These are phyloP conservation scores for Bubo bubo DNA, from an alignment of 2,113 vertebrate genomes.

Conservation along the genomic window DNA sequence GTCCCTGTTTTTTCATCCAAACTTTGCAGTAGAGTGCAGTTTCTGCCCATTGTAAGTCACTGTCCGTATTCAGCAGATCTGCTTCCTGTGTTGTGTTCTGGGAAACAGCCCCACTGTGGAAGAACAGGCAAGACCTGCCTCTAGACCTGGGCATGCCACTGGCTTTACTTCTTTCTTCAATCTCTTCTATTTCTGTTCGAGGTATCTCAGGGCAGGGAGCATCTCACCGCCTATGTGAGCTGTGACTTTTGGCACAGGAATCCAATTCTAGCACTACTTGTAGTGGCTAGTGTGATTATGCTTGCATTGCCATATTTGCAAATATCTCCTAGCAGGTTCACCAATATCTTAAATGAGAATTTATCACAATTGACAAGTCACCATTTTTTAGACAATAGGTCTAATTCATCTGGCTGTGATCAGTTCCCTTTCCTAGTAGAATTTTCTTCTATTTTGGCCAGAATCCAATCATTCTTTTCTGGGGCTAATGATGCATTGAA, in stretches of 20 bases:
- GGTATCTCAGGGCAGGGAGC: not conserved
- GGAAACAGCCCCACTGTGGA: not conserved
- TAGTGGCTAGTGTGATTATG: not conserved
- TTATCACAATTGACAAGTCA: not conserved
- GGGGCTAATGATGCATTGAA: constrained; percentile 13
- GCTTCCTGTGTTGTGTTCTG: not conserved
- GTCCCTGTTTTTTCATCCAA: not conserved
- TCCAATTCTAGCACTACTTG: not conserved
- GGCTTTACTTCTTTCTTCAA: not conserved
- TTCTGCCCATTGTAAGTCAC: not conserved
- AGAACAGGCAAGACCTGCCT: not conserved
- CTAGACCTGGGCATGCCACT: not conserved
- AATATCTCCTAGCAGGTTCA: not conserved
- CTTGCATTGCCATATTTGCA: not conserved
- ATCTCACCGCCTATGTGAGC: not conserved
- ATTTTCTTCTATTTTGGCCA: not conserved
- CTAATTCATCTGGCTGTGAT: not conserved
- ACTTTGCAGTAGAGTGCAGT: rapidly evolving
- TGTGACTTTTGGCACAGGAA: not conserved
- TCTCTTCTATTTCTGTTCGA: not conserved
- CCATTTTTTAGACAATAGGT: not conserved
- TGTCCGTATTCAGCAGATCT: not conserved
- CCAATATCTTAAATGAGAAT: not conserved
- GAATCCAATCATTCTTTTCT: constrained; percentile 13
- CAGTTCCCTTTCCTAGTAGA: not conserved